A percentile compares a stretch with the other conserved stretches of the same genome.
Conservation (phyloP, 2,113 vertebrate species). For the Clupea harengus region DNA sequence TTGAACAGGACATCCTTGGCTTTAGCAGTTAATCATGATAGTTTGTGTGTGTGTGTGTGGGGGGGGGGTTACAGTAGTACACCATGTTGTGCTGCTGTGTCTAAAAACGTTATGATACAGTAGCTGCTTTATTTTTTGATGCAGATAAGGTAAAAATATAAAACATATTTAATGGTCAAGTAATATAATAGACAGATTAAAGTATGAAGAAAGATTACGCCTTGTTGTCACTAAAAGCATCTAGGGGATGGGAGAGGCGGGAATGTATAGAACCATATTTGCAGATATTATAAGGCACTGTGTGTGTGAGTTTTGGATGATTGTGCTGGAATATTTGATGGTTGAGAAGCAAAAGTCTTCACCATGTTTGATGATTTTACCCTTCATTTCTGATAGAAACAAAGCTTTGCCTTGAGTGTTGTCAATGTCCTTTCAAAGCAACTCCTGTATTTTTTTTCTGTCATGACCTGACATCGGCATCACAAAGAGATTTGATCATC, state of each 20-base stretch:
- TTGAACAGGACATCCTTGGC: too few relatives aligned
- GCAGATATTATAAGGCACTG: too few relatives aligned
- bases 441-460: not conserved
- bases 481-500: not conserved
- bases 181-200: not conserved
- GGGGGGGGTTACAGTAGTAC: too few relatives aligned
- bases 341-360: not conserved
- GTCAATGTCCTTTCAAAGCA: not conserved
- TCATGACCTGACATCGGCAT: not conserved
- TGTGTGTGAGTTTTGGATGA: not conserved
- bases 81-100: too few relatives aligned
- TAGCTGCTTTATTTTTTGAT: too few relatives aligned
- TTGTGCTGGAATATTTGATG: not conserved
- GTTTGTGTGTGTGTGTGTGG: too few relatives aligned
- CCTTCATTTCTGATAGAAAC: not conserved
- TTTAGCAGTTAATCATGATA: too few relatives aligned
- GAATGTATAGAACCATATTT: not conserved
- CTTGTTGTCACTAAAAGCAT: not conserved
- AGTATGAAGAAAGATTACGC: not conserved
- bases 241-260: not conserved
- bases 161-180: not conserved
- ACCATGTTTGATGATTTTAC: not conserved
- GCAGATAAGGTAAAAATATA: too few relatives aligned
- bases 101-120: too few relatives aligned
- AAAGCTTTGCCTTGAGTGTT: not conserved